Conservation (phyloP, 1,140 invertebrate species). For the Calliopsis andreniformis region DNA sequence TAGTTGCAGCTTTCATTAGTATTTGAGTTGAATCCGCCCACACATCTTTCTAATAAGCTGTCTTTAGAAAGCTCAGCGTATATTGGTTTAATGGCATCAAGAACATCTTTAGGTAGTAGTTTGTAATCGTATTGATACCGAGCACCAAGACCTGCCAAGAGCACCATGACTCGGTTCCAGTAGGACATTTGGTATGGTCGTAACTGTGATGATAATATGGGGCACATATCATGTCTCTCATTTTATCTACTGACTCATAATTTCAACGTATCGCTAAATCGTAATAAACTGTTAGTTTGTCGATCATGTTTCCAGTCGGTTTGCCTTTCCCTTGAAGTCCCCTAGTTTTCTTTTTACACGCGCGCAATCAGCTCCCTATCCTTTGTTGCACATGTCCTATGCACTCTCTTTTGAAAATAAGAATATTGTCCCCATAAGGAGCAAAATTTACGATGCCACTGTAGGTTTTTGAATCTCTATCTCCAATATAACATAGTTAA, state of each 20-base stretch:
- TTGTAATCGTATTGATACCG: no score
- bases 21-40: background rate
- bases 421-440: constrained; percentile 59
- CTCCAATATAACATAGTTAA: constrained; percentile 63
- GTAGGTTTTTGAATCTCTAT: constrained; percentile 53
- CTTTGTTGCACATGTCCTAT: constrained; percentile 35
- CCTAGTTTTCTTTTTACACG: constrained; percentile 49
- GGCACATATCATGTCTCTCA: constrained; percentile 59
- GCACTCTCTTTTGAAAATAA: constrained; percentile 60
- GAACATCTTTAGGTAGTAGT: no score
- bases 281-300: constrained; percentile 59
- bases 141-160: no score
- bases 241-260: constrained; percentile 51
- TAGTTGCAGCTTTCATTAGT: constrained; percentile 2
- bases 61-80: no score
- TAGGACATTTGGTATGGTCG: constrained; percentile 57
- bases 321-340: constrained; percentile 33
- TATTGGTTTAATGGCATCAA: no score
- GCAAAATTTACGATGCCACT: constrained; percentile 47
- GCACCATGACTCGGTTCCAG: constrained; percentile 60
- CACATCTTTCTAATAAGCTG: constrained; percentile 5
- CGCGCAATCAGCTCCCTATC: constrained; percentile 44
- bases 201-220: constrained; percentile 54
- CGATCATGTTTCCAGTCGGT: constrained; percentile 26
- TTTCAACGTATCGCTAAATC: constrained; percentile 58